A percentile compares a stretch with the other conserved stretches of the same genome.
These are phyloP conservation scores for Heliconius himera DNA, from an alignment of 1,140 invertebrate genomes.

Conservation along the genomic window DNA sequence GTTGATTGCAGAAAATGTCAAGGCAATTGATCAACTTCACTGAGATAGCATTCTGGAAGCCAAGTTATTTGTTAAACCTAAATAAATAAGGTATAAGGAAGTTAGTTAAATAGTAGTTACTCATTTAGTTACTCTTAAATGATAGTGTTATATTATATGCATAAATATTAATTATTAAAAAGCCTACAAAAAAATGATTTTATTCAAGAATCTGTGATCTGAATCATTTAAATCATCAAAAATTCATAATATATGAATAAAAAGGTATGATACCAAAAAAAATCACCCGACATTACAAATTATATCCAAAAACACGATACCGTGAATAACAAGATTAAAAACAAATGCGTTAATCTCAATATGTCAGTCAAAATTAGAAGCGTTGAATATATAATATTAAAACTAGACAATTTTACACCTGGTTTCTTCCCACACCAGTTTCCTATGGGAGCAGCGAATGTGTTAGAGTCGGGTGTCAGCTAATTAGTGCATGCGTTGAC, in stretches of 20 bases:
- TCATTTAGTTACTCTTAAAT: too few relatives aligned
- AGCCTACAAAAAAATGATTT: too few relatives aligned
- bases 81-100: not conserved
- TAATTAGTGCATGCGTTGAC: slow-evolving; percentile 75
- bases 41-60: not conserved
- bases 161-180: too few relatives aligned
- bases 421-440: slow-evolving; percentile 57
- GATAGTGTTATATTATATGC: too few relatives aligned
- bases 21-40: not conserved
- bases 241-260: not conserved
- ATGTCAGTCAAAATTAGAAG: slow-evolving; percentile 1
- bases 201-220: too few relatives aligned
- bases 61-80: not conserved
- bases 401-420: slow-evolving; percentile 67
- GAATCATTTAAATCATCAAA: not conserved
- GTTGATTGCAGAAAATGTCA: not conserved
- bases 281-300: not conserved
- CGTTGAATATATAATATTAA: slow-evolving; percentile 37
- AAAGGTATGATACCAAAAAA: too few relatives aligned
- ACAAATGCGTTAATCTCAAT: slow-evolving; percentile 4
- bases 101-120: not conserved
- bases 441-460: slow-evolving; percentile 61
- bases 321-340: slow-evolving; percentile 8
- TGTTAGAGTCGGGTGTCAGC: slow-evolving; percentile 69
- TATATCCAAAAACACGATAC: not conserved